These are phyloP conservation scores for Mus caroli DNA, from an alignment of 2,797 vertebrate species.

Conservation along the genomic window DNA sequence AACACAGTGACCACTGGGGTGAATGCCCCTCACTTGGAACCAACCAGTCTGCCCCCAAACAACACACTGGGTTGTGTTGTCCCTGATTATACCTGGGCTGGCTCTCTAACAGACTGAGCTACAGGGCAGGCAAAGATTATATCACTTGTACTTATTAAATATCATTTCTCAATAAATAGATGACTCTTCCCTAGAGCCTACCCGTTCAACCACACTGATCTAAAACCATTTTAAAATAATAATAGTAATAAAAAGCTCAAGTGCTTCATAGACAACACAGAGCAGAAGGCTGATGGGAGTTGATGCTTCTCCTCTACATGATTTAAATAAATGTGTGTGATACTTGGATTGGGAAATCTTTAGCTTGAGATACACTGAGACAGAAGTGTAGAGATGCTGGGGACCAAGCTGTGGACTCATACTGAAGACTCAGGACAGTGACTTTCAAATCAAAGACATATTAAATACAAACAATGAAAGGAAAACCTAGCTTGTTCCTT, in stretches of 20 bases:
- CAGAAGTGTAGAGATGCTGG: not conserved
- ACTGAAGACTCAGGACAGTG: not conserved
- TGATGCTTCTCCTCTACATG: not conserved
- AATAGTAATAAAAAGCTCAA: not conserved
- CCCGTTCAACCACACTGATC: not conserved
- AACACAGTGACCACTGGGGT: not conserved
- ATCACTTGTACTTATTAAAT: not conserved
- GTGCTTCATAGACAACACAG: not conserved
- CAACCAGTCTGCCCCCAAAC: not conserved
- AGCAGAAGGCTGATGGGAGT: not conserved
- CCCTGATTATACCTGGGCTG: no score
- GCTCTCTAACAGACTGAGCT: not conserved
- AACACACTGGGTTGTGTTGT: not conserved
- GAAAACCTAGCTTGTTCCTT: not conserved
- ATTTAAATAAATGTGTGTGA: not conserved
- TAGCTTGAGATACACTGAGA: not conserved
- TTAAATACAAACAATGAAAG: not conserved
- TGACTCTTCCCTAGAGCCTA: not conserved
- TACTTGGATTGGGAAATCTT: slow-evolving; percentile 10
- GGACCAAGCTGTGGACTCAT: not conserved
- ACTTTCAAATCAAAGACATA: slow-evolving; percentile 24
- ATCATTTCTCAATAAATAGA: not conserved
- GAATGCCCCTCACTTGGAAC: not conserved
- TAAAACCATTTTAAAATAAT: not conserved
- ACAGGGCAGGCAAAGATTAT: not conserved